Conservation (phyloP, 2,888 invertebrate genomes). For the Eretmocerus hayati region DNA sequence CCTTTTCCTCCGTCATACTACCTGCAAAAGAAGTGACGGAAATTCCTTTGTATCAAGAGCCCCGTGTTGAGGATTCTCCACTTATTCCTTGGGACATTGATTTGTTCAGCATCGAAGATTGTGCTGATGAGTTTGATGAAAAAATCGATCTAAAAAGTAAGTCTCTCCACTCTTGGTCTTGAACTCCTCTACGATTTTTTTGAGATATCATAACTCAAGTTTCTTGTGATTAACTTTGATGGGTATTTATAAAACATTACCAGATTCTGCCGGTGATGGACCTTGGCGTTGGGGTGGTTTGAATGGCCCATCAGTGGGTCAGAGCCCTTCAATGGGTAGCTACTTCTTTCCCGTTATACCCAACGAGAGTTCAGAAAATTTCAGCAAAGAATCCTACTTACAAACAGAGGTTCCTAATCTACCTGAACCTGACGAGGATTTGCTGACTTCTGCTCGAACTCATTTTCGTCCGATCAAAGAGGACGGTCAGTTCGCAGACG, state of each 20-base stretch:
- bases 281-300: slow-evolving; percentile 45
- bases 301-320: slow-evolving; percentile 56
- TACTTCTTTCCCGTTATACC: slow-evolving; percentile 57
- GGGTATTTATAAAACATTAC: slow-evolving; percentile 38
- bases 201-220: background rate
- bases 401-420: slow-evolving; percentile 9
- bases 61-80: slow-evolving; percentile 36
- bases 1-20: slow-evolving; percentile 34
- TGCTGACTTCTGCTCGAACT: slow-evolving; percentile 69
- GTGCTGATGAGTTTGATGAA: slow-evolving; percentile 34
- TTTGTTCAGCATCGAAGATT: slow-evolving; percentile 40
- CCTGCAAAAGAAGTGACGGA: slow-evolving; percentile 31
- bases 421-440: slow-evolving; percentile 55
- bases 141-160: slow-evolving; percentile 17
- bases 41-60: slow-evolving; percentile 33
- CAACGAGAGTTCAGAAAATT: slow-evolving; percentile 33
- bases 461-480: slow-evolving; percentile 78
- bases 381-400: slow-evolving; percentile 30
- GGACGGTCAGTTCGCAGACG: slow-evolving; percentile 57
- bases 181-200: background rate
- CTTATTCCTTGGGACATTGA: slow-evolving; percentile 43
- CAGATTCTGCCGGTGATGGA: slow-evolving; percentile 39
- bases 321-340: slow-evolving; percentile 54
- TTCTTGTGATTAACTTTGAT: no score
- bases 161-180: background rate